A percentile compares a stretch with the other conserved stretches of the same genome.
phyloP scores from a whole-genome alignment of 1,140 invertebrate species.

The Sycobia sp. region DNA sequence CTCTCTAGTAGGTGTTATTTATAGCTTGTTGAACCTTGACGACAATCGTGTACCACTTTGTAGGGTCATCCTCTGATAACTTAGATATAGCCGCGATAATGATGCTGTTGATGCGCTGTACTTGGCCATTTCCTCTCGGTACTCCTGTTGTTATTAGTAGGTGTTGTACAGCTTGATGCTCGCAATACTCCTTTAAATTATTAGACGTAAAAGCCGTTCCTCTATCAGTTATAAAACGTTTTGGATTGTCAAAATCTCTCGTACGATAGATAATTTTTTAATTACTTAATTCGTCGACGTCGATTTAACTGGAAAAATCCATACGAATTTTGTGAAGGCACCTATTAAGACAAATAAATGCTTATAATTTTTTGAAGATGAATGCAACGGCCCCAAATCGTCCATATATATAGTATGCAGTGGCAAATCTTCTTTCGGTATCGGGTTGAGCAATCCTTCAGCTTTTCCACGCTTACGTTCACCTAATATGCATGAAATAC shows the following conservation, averaged over 20 bases:
- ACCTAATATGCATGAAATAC: too few relatives aligned
- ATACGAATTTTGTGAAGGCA: conserved; percentile 53
- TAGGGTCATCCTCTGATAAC: conserved; percentile 37
- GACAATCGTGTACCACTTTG: conserved; percentile 44
- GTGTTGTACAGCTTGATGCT: conserved; percentile 44
- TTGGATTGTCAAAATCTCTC: neutral
- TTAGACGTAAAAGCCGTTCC: conserved; percentile 30
- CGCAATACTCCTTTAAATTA: conserved; percentile 37
- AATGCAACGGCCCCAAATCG: conserved; percentile 41
- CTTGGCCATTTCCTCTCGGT: conserved; percentile 39
- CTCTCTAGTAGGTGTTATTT: conserved; percentile 48
- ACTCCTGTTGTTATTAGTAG: conserved; percentile 42
- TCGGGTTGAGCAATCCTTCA: too few relatives aligned
- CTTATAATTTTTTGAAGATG: conserved; percentile 24
- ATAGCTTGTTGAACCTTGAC: conserved; percentile 42
- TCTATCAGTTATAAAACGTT: conserved; percentile 26
- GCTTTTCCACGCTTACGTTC: too few relatives aligned
- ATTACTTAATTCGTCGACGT: neutral
- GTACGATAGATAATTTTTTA: conserved; percentile 35
- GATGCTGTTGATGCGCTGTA: conserved; percentile 45
- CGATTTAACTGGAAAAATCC: conserved; percentile 24
- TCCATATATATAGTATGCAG: conserved; percentile 41
- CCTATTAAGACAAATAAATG: conserved; percentile 52
- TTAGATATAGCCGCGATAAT: conserved; percentile 46
- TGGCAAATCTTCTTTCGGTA: too few relatives aligned